Evolutionary conservation across 30 jellyfish, hydroid and myxozoan species (phyloP).

Genomic region (Chironex yamaguchii): DNA sequence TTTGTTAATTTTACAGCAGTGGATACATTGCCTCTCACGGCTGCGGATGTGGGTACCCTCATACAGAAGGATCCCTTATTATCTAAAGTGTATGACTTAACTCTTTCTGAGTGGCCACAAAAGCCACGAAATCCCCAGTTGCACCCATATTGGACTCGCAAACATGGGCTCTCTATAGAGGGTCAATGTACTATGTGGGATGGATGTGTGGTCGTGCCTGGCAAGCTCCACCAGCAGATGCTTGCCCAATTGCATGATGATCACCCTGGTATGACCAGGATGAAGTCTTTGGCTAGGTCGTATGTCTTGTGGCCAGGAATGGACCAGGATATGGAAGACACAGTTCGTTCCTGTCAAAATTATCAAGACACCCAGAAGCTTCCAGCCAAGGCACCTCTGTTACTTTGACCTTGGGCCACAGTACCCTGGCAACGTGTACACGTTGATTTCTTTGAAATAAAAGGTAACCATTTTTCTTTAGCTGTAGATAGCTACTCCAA

Average conservation of each 20-base stretch:
- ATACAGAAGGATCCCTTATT: no score
- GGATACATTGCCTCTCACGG: no score
- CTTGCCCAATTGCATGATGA: not conserved
- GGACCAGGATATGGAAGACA: slow-evolving; percentile 21
- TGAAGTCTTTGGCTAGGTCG: not conserved
- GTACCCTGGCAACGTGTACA: slow-evolving; percentile 64
- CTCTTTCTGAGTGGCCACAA: no score
- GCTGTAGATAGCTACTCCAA: slow-evolving; percentile 29
- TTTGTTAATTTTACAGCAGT: no score
- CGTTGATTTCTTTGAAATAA: slow-evolving; percentile 25
- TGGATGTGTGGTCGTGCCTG: not conserved
- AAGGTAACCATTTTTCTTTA: slow-evolving; percentile 11
- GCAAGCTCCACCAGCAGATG: not conserved
- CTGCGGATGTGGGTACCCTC: no score
- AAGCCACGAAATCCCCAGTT: no score
- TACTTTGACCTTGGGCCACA: slow-evolving; percentile 18
- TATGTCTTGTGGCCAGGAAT: slow-evolving; percentile 5
- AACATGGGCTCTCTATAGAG: not conserved
- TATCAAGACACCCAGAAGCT: slow-evolving; percentile 12
- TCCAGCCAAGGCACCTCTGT: not conserved
- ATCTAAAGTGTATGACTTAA: no score
- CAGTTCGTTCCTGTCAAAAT: not conserved
- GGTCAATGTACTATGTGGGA: not conserved
- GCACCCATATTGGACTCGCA: not conserved
- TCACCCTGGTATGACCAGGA: not conserved